Evolutionary conservation across 2,113 vertebrate genomes (phyloP).

Genomic region (Eclectus roratus): DNA sequence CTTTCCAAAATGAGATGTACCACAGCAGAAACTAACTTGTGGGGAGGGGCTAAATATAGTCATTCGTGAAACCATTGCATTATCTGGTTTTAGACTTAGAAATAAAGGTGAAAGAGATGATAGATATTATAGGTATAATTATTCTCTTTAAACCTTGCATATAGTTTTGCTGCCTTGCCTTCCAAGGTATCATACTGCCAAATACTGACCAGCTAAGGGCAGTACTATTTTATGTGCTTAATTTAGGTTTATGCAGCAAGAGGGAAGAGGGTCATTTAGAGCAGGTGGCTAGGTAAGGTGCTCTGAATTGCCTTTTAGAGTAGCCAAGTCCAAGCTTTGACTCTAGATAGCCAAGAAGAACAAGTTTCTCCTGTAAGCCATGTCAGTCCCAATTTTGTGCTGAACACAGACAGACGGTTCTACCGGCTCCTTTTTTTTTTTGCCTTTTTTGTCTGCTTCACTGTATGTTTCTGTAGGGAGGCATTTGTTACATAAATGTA

Average conservation of each 20-base stretch:
- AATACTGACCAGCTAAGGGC: background rate
- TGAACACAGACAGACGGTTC: background rate
- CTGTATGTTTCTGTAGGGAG: background rate
- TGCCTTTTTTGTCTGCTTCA: background rate
- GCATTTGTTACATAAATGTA: background rate
- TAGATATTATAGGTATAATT: background rate
- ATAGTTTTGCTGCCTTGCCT: background rate
- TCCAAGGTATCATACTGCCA: background rate
- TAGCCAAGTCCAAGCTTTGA: background rate
- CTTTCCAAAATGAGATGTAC: background rate
- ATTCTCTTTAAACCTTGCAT: background rate
- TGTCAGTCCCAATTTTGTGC: rapidly evolving
- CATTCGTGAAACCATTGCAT: background rate
- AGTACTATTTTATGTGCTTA: background rate
- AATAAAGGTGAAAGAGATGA: background rate
- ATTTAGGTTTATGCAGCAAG: background rate
- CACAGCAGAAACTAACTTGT: background rate
- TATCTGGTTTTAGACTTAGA: background rate
- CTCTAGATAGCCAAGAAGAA: background rate
- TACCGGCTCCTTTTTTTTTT: background rate
- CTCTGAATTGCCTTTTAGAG: background rate
- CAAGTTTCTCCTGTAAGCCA: background rate
- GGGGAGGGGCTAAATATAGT: background rate
- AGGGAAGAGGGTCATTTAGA: rapidly evolving
- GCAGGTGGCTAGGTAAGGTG: background rate